These are phyloP conservation scores for Lasioglossum oenotherae DNA, from an alignment of 2,888 invertebrate genomes.

Conservation along the genomic window DNA sequence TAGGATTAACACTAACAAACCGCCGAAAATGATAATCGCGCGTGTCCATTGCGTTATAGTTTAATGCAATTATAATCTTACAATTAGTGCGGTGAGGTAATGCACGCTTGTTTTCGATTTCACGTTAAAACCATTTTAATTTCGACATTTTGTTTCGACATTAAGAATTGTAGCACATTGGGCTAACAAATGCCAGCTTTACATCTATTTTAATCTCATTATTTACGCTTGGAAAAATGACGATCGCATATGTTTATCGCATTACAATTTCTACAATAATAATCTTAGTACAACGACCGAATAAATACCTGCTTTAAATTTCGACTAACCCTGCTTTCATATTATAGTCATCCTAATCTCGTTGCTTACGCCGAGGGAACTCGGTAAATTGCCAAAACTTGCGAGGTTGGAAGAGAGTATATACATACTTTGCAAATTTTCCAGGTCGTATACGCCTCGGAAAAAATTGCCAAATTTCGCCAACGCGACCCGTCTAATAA, in stretches of 20 bases:
- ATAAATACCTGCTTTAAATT: neutral
- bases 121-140: neutral
- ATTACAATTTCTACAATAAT: neutral
- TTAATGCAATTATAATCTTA: neutral
- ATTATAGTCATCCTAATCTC: neutral
- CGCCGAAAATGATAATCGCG: neutral
- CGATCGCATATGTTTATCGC: neutral
- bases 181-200: too few species aligned
- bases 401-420: neutral
- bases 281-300: neutral
- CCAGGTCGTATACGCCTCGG: neutral
- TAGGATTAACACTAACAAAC: neutral
- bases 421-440: neutral
- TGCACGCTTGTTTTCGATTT: neutral
- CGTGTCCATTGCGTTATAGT: neutral
- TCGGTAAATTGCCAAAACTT: neutral
- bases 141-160: neutral
- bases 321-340: neutral
- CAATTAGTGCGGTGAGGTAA: neutral
- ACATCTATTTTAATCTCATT: neutral
- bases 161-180: too few species aligned
- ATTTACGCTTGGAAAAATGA: neutral
- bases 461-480: neutral
- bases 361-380: neutral
- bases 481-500: neutral